These are phyloP conservation scores for Hexactinellida sp. DNA, from an alignment of 37 sponge, comb jelly and placozoan genomes.

Conservation along the genomic window DNA sequence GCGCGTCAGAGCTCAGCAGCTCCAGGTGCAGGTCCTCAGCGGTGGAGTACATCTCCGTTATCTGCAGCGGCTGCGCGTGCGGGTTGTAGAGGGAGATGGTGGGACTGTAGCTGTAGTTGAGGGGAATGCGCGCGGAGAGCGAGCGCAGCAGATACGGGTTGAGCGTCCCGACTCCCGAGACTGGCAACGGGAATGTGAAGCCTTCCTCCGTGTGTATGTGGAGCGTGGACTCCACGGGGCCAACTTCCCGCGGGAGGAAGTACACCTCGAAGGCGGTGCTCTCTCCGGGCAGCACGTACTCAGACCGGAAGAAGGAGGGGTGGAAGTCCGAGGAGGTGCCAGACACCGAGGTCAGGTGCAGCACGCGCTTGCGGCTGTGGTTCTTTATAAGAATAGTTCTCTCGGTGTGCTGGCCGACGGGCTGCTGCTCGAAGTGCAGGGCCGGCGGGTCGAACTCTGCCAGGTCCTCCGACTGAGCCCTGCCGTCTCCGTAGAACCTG, in stretches of 20 bases:
- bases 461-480: not conserved
- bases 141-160: slow-evolving; percentile 58
- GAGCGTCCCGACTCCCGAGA: slow-evolving; percentile 48
- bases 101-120: slow-evolving; percentile 78
- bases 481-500: not conserved
- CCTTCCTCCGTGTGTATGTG: slow-evolving; percentile 39
- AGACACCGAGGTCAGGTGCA: slow-evolving; percentile 72
- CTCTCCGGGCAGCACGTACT: slow-evolving; percentile 25
- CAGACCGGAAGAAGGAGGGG: slow-evolving; percentile 53
- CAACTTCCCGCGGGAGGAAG: slow-evolving; percentile 45
- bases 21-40: slow-evolving; percentile 68
- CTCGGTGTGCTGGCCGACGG: not conserved
- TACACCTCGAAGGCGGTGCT: slow-evolving; percentile 53
- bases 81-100: slow-evolving; percentile 75
- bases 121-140: slow-evolving; percentile 50
- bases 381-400: slow-evolving; percentile 38
- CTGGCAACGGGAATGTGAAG: slow-evolving; percentile 23
- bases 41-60: slow-evolving; percentile 79
- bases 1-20: slow-evolving; percentile 24
- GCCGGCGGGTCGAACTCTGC: not conserved
- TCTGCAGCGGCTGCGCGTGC: slow-evolving; percentile 44
- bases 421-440: not conserved
- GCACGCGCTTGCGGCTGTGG: slow-evolving; percentile 26
- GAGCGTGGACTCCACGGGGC: slow-evolving; percentile 28
- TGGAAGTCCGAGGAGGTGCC: slow-evolving; percentile 60